Evolutionary conservation across 2,888 invertebrate genomes (phyloP), one percentile per base, ranked within the genome.

Genomic region (Kryphioiulus occultus): DNA sequence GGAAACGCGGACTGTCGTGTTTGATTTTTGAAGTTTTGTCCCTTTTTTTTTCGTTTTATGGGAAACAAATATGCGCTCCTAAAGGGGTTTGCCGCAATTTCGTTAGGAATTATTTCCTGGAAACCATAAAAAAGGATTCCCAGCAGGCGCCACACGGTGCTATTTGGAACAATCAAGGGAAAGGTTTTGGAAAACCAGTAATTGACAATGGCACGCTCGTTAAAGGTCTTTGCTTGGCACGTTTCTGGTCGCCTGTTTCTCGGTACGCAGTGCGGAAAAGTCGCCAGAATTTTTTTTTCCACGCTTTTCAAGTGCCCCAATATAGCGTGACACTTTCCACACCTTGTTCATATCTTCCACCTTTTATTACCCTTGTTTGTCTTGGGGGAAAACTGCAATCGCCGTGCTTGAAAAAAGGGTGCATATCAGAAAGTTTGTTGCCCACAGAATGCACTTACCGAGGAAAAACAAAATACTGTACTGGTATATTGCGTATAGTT

Each of bases 51-150:
- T 1, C 68, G 68, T 68, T 68, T 68, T 68, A 68, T 68, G 68
- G 68, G 68, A 68, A 68, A 68, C 68, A 68, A 68, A 68, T 68
- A 68, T 68, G 68, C 68, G 68, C 68, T 68, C 68, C 68, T 68
- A 68, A 26, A 68, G 26, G 68, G 26, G 68, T 68, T 68, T 68
- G 68, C 68, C 68, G 26, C 26, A 26, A 68, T 68, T 68, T 68
- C 26, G 26, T 26, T 68, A 26, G 26, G 68, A 68, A 68, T 68
- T 68, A 68, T 68, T 68, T 68, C 68, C 68, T 68, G 68, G 68
- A 68, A 68, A 68, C 26, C 68, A 68, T 68, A 68, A 68, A 68
- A 68, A 68, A 68, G 10, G 68, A 26, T 68, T 68, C 68, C 26
- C 68, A 68, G 68, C 68, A 68, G 68, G 68, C 68, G 68, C 68